Percentiles rank a stretch among this genome's conserved stretches.
Evolutionary conservation across 2,888 invertebrate species (phyloP).

Genomic region (Amblyteles armatorius): DNA sequence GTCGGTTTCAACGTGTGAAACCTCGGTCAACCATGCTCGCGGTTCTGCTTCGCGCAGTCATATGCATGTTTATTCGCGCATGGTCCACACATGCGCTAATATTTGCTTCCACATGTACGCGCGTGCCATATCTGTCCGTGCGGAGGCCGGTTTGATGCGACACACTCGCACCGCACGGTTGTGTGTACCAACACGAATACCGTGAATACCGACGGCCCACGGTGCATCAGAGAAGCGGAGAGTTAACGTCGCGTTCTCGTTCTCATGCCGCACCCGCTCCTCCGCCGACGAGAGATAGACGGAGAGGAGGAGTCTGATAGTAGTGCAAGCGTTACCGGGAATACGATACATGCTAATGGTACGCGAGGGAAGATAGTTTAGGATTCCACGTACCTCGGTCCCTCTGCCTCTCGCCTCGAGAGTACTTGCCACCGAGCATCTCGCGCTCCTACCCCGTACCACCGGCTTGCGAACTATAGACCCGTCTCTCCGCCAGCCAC

Average conservation of each 20-base stretch:
- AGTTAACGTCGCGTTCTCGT: conserved; percentile 25
- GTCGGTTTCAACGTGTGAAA: conserved; percentile 23
- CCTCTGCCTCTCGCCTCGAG: conserved; percentile 27
- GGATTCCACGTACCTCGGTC: conserved; percentile 56
- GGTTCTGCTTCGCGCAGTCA: conserved; percentile 1
- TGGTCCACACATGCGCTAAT: conserved; percentile 30
- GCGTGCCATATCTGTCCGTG: background rate
- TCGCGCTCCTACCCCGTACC: conserved; percentile 8
- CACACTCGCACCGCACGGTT: conserved; percentile 3
- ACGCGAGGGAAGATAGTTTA: conserved; percentile 64
- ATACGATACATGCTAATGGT: conserved; percentile 63
- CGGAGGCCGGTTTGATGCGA: conserved; percentile 16
- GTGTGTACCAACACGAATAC: conserved; percentile 48
- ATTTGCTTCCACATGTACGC: background rate
- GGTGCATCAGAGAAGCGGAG: conserved; percentile 36
- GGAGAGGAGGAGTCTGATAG: conserved; percentile 11
- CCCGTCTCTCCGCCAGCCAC: background rate
- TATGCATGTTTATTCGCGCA: conserved; percentile 27
- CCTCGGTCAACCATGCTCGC: conserved; percentile 17
- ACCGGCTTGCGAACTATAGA: background rate
- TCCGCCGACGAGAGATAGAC: background rate
- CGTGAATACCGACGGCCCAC: conserved; percentile 10
- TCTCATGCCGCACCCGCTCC: background rate
- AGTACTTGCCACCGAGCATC: conserved; percentile 48
- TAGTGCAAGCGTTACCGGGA: conserved; percentile 41